phyloP scores from a whole-genome alignment of 2,113 vertebrate genomes.

The Accipiter virgatus region DNA sequence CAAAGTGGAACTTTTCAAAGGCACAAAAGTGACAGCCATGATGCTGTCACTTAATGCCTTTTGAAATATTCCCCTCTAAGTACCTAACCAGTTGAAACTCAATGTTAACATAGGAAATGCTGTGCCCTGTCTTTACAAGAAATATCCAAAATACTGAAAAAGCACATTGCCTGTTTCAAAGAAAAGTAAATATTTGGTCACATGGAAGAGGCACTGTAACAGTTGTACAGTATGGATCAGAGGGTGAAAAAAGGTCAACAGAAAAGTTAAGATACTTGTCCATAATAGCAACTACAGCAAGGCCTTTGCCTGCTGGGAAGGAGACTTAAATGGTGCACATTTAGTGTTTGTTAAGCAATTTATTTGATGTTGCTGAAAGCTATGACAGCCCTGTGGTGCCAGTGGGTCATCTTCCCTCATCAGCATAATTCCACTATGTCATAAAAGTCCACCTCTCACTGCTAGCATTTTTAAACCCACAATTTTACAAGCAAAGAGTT shows the following conservation, averaged over 20 bases:
- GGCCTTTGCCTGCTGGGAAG: not conserved
- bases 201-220: constrained; percentile 45
- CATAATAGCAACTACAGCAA: not conserved
- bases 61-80: not conserved
- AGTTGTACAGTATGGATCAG: not conserved
- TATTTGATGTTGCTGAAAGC: not conserved
- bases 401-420: not conserved
- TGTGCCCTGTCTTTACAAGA: not conserved
- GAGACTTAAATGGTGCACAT: not conserved
- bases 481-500: constrained; percentile 28
- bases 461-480: not conserved
- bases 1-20: not conserved
- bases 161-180: not conserved
- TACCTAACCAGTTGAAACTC: not conserved
- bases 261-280: not conserved
- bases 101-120: not conserved
- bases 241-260: not conserved
- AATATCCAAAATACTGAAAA: not conserved
- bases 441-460: not conserved
- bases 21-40: not conserved
- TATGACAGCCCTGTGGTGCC: not conserved
- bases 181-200: not conserved
- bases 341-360: constrained; percentile 37
- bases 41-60: not conserved
- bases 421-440: not conserved